Evolutionary conservation across 2,113 vertebrate genomes (phyloP).

Genomic region (Taurulus bubalis): DNA sequence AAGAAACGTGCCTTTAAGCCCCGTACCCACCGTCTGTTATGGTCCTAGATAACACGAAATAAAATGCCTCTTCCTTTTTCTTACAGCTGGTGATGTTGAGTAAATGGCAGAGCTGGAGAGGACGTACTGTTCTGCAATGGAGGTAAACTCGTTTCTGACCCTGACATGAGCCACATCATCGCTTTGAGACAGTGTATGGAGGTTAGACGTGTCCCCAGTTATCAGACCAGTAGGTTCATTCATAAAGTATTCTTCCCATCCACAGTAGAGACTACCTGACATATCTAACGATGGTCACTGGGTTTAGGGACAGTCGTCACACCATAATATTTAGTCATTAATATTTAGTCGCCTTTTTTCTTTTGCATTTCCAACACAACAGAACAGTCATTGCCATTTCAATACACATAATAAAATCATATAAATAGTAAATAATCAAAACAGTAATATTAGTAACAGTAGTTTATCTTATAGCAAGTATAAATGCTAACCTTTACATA

Average conservation of each 20-base stretch:
- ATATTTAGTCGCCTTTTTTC: no score
- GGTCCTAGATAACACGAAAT: neutral
- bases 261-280: neutral
- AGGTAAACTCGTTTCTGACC: slow-evolving; percentile 44
- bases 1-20: neutral
- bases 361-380: no score
- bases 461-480: no score
- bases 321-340: neutral
- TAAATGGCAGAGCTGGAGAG: slow-evolving; percentile 22
- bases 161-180: neutral
- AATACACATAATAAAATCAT: no score
- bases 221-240: neutral
- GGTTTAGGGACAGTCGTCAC: neutral
- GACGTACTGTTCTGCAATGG: slow-evolving; percentile 50
- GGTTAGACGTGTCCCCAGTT: neutral
- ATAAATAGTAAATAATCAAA: no score
- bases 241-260: neutral
- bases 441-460: no score
- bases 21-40: neutral
- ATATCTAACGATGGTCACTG: neutral
- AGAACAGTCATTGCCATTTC: no score
- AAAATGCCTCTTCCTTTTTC: neutral
- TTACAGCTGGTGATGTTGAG: slow-evolving; percentile 59
- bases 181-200: neutral
- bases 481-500: no score